Conservation (phyloP, 2,113 vertebrate species). For the Haemorhous mexicanus region DNA sequence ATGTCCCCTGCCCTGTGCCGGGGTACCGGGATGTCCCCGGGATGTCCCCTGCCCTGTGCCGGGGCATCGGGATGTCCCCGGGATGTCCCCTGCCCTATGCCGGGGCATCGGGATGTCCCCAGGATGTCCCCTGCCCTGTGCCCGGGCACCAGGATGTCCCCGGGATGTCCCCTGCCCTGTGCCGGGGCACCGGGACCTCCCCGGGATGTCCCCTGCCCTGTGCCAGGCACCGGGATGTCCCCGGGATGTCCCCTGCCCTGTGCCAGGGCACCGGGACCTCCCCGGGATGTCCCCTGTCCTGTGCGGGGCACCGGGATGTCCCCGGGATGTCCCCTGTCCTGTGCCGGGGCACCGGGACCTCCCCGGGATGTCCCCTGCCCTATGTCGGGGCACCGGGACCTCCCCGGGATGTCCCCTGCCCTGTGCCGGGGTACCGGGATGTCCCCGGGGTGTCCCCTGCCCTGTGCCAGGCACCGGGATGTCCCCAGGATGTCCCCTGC, state of each 20-base stretch:
- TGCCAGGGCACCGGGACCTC: background rate
- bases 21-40: background rate
- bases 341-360: rapidly evolving
- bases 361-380: background rate
- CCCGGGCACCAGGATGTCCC: too few species aligned
- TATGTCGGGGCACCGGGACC: too few species aligned
- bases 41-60: background rate
- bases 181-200: too few species aligned
- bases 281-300: background rate
- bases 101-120: background rate
- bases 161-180: too few species aligned
- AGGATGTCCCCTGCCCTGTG: too few species aligned
- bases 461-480: too few species aligned
- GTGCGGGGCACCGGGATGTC: too few species aligned
- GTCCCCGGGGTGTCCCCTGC: background rate
- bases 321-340: background rate
- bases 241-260: too few species aligned
- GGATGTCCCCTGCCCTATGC: background rate
- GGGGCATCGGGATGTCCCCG: too few species aligned
- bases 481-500: background rate
- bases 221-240: too few species aligned
- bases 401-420: background rate
- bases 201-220: too few species aligned
- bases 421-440: background rate
- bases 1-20: too few species aligned